Conservation (phyloP, 2,888 invertebrate species). For the Lithosia quadra region DNA sequence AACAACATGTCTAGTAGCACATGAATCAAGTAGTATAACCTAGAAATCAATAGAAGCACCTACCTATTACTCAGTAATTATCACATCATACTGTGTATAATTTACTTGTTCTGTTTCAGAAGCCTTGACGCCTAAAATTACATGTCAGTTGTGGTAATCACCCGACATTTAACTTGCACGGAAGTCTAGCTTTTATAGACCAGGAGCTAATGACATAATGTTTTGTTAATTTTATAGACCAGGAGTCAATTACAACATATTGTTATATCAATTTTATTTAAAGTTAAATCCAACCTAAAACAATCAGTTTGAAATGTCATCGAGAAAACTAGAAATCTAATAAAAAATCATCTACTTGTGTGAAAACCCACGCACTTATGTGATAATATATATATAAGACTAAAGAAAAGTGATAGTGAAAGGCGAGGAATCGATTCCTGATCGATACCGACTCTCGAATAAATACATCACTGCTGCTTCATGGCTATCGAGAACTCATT, state of each 20-base stretch:
- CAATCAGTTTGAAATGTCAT: too few species aligned
- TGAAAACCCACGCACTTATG: background rate
- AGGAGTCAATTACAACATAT: too few species aligned
- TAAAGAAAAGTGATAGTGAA: background rate
- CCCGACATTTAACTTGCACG: slow-evolving; percentile 6
- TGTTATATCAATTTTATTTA: too few species aligned
- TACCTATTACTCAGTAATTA: too few species aligned
- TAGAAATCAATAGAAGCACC: too few species aligned
- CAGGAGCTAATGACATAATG: background rate
- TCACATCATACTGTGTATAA: slow-evolving; percentile 14
- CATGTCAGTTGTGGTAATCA: slow-evolving; percentile 22
- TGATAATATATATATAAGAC: background rate
- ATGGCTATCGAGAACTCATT: slow-evolving; percentile 54
- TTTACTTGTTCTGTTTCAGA: slow-evolving; percentile 15
- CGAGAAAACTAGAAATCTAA: too few species aligned
- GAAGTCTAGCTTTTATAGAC: background rate
- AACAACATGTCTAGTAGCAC: too few species aligned
- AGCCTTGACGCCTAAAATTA: slow-evolving; percentile 13
- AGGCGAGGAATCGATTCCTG: slow-evolving; percentile 61
- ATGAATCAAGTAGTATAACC: too few species aligned
- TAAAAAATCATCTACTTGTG: too few species aligned
- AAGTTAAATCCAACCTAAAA: too few species aligned
- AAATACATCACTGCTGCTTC: slow-evolving; percentile 57
- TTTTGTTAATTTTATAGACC: too few species aligned
- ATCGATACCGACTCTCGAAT: slow-evolving; percentile 35